Evolutionary conservation across 2,113 vertebrate genomes (phyloP).

Genomic region (Guaruba guarouba): DNA sequence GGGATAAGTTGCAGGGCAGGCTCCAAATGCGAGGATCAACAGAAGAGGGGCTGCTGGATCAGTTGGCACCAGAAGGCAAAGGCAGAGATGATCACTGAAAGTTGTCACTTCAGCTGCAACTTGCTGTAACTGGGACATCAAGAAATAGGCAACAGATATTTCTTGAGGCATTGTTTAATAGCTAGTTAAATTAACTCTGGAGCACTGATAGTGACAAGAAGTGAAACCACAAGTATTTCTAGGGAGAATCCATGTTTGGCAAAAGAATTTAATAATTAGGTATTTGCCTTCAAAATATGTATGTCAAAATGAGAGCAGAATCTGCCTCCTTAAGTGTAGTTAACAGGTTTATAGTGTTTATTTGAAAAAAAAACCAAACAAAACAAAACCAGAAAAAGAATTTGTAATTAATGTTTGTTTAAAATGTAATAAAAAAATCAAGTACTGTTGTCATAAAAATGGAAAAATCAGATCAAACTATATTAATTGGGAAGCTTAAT

Average conservation of each 20-base stretch:
- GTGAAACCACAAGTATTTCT: neutral
- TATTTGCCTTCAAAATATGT: neutral
- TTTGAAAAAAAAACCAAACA: neutral
- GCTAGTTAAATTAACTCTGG: neutral
- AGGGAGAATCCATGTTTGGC: neutral
- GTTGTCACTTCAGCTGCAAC: neutral
- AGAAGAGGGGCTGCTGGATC: neutral
- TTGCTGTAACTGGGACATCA: neutral
- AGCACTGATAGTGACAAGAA: neutral
- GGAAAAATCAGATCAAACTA: neutral
- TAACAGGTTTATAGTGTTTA: neutral
- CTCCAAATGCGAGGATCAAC: neutral
- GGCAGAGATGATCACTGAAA: neutral
- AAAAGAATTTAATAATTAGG: neutral
- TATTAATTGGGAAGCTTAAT: neutral
- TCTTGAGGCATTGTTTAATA: neutral
- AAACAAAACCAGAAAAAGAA: neutral
- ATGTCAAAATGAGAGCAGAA: neutral
- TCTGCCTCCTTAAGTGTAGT: neutral
- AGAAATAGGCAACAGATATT: neutral
- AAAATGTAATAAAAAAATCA: neutral
- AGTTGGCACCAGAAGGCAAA: neutral
- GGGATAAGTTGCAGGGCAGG: neutral
- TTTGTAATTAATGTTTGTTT: neutral
- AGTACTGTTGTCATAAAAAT: neutral